Conservation (phyloP, 2,113 vertebrate species). For the Rhinoderma darwinii region DNA sequence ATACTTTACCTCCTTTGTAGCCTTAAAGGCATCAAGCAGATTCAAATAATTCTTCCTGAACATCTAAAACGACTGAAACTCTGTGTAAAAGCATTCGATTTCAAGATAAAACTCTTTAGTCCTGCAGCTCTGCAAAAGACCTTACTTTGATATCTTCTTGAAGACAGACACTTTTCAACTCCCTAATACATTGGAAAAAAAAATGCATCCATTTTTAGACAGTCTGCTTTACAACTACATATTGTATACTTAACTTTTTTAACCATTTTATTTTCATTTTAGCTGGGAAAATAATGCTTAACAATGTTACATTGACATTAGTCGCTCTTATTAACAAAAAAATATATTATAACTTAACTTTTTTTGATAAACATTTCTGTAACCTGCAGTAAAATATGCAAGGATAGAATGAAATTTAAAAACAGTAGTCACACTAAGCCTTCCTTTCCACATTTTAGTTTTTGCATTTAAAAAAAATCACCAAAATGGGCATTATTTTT, state of each 20-base stretch:
- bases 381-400: too few relatives aligned
- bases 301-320: not conserved
- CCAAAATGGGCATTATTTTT: too few relatives aligned
- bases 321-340: not conserved
- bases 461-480: too few relatives aligned
- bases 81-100: conserved; percentile 49
- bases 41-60: conserved; percentile 47
- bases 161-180: conserved; percentile 40
- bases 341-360: not conserved
- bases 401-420: too few relatives aligned
- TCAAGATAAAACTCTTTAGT: conserved; percentile 56
- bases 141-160: conserved; percentile 53
- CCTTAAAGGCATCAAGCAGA: conserved; percentile 52
- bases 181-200: conserved; percentile 44
- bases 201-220: conserved; percentile 18
- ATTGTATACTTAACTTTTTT: not conserved
- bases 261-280: not conserved
- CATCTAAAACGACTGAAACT: conserved; percentile 49
- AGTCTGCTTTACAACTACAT: not conserved
- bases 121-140: conserved; percentile 39
- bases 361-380: not conserved
- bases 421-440: too few relatives aligned
- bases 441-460: too few relatives aligned
- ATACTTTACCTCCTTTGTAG: conserved; percentile 52
- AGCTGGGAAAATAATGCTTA: not conserved